These are phyloP conservation scores for Spisula solida DNA, from an alignment of 2,888 invertebrate genomes.

Conservation along the genomic window DNA sequence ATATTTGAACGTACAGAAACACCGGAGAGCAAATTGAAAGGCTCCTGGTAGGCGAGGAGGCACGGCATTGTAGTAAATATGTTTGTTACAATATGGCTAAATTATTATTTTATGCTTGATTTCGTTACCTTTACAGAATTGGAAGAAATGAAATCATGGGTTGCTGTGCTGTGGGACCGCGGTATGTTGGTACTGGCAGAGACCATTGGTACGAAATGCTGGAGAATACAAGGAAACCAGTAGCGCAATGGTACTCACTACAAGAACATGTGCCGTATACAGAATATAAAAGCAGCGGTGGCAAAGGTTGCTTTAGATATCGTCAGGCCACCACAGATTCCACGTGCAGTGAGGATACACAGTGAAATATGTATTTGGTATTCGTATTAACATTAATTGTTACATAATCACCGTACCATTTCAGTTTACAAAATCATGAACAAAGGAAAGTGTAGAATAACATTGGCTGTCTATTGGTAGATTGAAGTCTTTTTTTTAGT, in stretches of 20 bases:
- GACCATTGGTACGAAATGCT: conserved; percentile 96
- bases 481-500: no score
- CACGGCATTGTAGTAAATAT: no score
- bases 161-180: conserved; percentile 93
- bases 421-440: no score
- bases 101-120: no score
- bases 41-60: no score
- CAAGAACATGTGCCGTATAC: conserved; percentile 89
- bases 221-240: conserved; percentile 94
- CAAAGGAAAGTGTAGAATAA: no score
- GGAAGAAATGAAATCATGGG: conserved; percentile 96
- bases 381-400: no score
- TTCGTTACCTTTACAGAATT: conserved; percentile 90
- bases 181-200: conserved; percentile 92
- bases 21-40: no score
- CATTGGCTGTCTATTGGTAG: no score
- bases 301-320: conserved; percentile 78
- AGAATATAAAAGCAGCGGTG: conserved; percentile 72
- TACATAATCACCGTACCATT: no score
- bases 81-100: no score
- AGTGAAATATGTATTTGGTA: background rate
- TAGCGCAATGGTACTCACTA: conserved; percentile 95
- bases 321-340: conserved; percentile 82
- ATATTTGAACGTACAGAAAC: no score
- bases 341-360: conserved; percentile 67